Evolutionary conservation across 1,140 invertebrate genomes (phyloP), one percentile per base, ranked within the genome.

Genomic region (Protaetia brevitarsis): DNA sequence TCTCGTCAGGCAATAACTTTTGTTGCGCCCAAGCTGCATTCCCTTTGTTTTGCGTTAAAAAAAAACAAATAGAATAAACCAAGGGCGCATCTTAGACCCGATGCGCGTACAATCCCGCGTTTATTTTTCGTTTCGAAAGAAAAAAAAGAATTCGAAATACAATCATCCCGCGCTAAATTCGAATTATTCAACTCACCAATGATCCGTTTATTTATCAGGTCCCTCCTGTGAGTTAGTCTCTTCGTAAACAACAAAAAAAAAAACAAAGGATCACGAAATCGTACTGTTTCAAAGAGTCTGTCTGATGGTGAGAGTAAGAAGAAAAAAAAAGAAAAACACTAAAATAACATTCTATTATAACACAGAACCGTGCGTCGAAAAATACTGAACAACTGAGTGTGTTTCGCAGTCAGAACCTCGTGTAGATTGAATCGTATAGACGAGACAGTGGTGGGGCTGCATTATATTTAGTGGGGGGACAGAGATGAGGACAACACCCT

Each of bases 401-500:
- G n/a, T n/a, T n/a, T n/a, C 62, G 61, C 66, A 10, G 16, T 67
- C 63, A 64, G 57, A 57, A 37, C 67, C 68, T 69, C 66, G 66
- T 69, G 71, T 67, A 65, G 67, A 68, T 72, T 64, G 11, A 69
- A 64, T 69, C 71, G 69, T 64, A 60, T 16, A 64, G 65, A 34
- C 66, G 61, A 62, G 67, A 61, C 59, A 21, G 31, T 58, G 31
- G 59, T 61, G 59, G 59, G 59, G 59, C n/a, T 1, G 19, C 28
- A 27, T 30, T 27, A 30, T 1, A 34, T 58, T 30, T 63, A 68
- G 66, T 36, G 68, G 64, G 69, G 69, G 67, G 71, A 63, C 68
- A 67, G 63, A 63, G 58, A 67, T 69, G 77, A 78, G 77, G 77
- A 75, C 77, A 77, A 78, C 77, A 78, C 77, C 77, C 77, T 78